Conservation (phyloP, 2,113 vertebrate genomes). For the Todiramphus saurophagus region DNA sequence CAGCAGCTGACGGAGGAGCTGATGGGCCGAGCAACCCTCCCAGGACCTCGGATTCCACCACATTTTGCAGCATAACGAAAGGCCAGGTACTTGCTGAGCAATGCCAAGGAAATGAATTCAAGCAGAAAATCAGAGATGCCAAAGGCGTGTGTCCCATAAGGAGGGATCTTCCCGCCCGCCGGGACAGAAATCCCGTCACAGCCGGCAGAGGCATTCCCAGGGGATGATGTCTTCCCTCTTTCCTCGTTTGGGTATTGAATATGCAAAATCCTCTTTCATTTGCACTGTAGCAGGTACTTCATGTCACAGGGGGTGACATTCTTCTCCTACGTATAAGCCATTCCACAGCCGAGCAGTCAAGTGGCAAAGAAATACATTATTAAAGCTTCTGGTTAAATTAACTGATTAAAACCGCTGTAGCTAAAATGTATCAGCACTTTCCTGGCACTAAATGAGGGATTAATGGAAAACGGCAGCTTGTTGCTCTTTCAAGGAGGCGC, state of each 20-base stretch:
- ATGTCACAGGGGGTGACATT: slow-evolving; percentile 72
- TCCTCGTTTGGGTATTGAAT: slow-evolving; percentile 19
- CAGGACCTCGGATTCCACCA: not conserved
- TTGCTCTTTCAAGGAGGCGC: slow-evolving; percentile 27
- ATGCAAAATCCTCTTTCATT: slow-evolving; percentile 67
- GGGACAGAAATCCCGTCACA: not conserved
- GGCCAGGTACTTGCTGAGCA: not conserved
- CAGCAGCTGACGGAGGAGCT: rapidly evolving
- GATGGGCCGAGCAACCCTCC: rapidly evolving
- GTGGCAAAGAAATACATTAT: slow-evolving; percentile 80
- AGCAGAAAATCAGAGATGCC: not conserved
- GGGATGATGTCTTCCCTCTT: not conserved
- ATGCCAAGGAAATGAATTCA: not conserved
- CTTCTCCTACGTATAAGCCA: slow-evolving; percentile 68
- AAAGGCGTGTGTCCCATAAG: rapidly evolving
- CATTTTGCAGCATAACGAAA: not conserved
- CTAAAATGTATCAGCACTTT: slow-evolving; percentile 77
- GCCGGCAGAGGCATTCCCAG: not conserved
- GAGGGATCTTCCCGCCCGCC: not conserved
- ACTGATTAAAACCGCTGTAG: slow-evolving; percentile 78
- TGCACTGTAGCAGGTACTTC: slow-evolving; percentile 58
- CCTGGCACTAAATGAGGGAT: slow-evolving; percentile 67
- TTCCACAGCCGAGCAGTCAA: slow-evolving; percentile 80
- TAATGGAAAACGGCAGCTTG: slow-evolving; percentile 68
- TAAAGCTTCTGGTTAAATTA: slow-evolving; percentile 82